Base-by-base conservation (phyloP, 2,797 vertebrate species). In the Saguinus oedipus region DNA sequence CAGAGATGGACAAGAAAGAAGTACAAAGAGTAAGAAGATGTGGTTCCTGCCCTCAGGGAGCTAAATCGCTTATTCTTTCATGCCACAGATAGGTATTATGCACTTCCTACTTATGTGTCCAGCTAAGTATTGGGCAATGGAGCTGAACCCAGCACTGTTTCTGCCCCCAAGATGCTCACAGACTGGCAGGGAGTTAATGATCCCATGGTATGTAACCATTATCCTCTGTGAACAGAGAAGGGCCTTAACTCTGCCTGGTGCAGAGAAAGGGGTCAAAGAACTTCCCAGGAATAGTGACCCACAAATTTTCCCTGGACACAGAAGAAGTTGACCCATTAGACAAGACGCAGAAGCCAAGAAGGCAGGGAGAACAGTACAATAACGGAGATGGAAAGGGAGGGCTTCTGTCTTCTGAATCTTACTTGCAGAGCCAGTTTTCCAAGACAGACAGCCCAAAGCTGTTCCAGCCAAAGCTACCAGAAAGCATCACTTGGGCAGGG, bases 1-100 rank as follows among this genome's bases (percentile, higher is more conserved):
- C 8, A 36, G 50, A 17, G 27, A 81, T 27, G 27, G 39, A 53
- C 14, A 1, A 1, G n/a, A 59, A 39, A 26, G 50, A 22, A 7
- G 17, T 24, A 7, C 53, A 15, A 72, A 48, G 46, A 79, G 22
- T 64, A n/a, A 59, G 46, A 78, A 64, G 36, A 55, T 19, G 20
- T 1, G 12, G 19, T 22, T 39, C 84, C 83, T 86, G 87, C 88
- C 92, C 78, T 88, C 92, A 76, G 81, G 84, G 42, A 97, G 87
- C 76, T 55, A 55, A 84, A 14, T 88, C 10, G 1, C 30, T 89
- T 44, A 11, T 4, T 44, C 44, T 26, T 72, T 82, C 70, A 30
- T 22, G n/a, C 36, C 59, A 17, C 30, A 74, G 76, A 24, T 46
- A 13, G n/a, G 27, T 36, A 44, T 46, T 22, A 15, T 4, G 19